Conservation (phyloP, 1,140 invertebrate species). For the Odontomachus brunneus region DNA sequence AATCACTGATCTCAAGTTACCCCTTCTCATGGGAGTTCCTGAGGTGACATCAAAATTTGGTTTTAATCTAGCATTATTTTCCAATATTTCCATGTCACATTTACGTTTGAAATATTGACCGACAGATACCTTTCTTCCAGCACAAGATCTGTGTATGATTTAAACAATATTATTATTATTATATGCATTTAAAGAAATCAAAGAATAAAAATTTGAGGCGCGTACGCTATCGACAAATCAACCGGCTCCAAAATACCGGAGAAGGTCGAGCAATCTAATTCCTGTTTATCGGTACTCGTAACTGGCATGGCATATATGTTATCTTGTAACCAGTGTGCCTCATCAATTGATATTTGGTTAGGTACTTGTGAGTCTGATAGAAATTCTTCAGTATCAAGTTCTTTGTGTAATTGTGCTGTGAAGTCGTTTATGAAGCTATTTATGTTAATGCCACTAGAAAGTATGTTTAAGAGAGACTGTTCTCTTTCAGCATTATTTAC, state of each 20-base stretch:
- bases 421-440: conserved; percentile 72
- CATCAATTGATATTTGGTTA: conserved; percentile 76
- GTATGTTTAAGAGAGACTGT: conserved; percentile 13
- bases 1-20: conserved; percentile 69
- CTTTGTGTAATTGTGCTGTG: conserved; percentile 58
- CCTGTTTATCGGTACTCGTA: conserved; percentile 66
- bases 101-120: conserved; percentile 80
- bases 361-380: conserved; percentile 74
- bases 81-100: conserved; percentile 74
- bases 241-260: conserved; percentile 81
- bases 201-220: conserved; percentile 13
- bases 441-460: conserved; percentile 71
- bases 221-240: conserved; percentile 78
- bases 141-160: conserved; percentile 69
- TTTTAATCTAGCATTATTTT: conserved; percentile 56
- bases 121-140: conserved; percentile 76
- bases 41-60: conserved; percentile 76
- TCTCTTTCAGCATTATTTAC: conserved; percentile 68
- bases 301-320: conserved; percentile 59
- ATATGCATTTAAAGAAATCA: conserved; percentile 7
- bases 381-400: conserved; percentile 79
- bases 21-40: conserved; percentile 74
- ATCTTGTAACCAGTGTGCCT: conserved; percentile 76
- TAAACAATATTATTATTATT: background rate
- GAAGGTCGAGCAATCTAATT: conserved; percentile 78